Base-by-base conservation (phyloP, 2,113 vertebrate genomes). In the Halichoerus grypus region DNA sequence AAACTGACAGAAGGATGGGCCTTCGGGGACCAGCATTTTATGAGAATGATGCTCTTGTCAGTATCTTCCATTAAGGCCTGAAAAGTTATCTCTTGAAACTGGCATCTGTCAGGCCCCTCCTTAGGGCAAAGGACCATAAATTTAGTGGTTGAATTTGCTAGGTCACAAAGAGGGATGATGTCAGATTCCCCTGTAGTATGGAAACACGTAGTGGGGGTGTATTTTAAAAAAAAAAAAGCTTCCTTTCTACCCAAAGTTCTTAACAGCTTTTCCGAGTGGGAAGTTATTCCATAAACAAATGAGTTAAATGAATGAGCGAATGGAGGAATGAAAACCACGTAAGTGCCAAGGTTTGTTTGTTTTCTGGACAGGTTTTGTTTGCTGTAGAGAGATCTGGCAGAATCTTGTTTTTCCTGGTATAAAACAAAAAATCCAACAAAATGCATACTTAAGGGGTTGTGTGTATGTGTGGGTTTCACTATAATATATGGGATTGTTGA, bases 21-120 rank as follows among this genome's bases (percentile, higher is more conserved):
- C 96, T 81, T 71, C 39, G 57, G 84, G 90, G 91, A 96, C 71
- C 85, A 69, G 77, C 91, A 39, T 84, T 97, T 96, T 92, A 88
- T 90, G 88, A 91, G 95, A 97, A 95, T 49, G 59, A 55, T 31
- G 36, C 57, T 85, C 76, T 95, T 95, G 94, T 96, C 96, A 90
- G 81, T 93, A 24, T 94, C 94, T 90, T 87, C 92, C n/a, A 31
- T 39, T 95, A 90, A 83, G 94, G 59, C 22, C 86, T 95, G 86
- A 76, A 76, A 96, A 89, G 67, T 95, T 93, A 22, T 92, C 77
- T 90, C 96, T 95, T 87, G 79, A 85, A 97, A 96, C 42, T 59
- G 88, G 77, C 77, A 88, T 77, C 83, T 90, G 87, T 94, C 81
- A 49, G 55, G 61, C 51, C 51, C 63, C 59, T 97, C 67, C 81